Evolutionary conservation across 2,113 vertebrate genomes (phyloP).

Genomic region (Coryphaenoides rupestris): DNA sequence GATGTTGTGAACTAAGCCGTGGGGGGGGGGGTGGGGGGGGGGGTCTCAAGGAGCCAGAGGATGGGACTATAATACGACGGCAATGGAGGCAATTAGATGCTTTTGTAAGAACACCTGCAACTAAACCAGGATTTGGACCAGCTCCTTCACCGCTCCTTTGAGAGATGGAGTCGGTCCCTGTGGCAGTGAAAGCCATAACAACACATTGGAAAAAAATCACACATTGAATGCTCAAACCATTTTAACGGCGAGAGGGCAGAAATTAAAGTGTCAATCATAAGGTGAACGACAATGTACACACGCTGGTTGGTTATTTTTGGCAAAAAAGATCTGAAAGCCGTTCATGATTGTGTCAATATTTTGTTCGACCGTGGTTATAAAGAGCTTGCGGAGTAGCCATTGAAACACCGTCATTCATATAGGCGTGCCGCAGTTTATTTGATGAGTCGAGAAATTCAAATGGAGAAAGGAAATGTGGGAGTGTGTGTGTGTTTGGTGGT

Average conservation of each 20-base stretch:
- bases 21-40: conserved; percentile 46
- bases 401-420: no score
- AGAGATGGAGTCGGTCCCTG: conserved; percentile 15
- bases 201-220: conserved; percentile 44
- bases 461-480: no score
- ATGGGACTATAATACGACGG: conserved; percentile 34
- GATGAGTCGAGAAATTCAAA: no score
- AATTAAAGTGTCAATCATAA: no score
- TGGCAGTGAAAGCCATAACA: conserved; percentile 41
- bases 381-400: no score
- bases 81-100: conserved; percentile 56
- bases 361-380: neutral
- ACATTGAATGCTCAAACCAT: conserved; percentile 28
- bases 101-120: conserved; percentile 66
- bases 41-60: conserved; percentile 52
- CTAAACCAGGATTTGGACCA: conserved; percentile 48
- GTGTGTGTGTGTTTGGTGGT: no score
- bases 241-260: no score
- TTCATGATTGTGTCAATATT: neutral
- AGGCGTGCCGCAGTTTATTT: no score
- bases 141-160: conserved; percentile 43
- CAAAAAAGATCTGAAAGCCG: no score
- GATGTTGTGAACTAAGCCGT: conserved; percentile 32
- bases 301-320: no score
- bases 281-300: no score